Conservation (phyloP, 2,797 vertebrate species). For the Lepilemur septentrionalis region DNA sequence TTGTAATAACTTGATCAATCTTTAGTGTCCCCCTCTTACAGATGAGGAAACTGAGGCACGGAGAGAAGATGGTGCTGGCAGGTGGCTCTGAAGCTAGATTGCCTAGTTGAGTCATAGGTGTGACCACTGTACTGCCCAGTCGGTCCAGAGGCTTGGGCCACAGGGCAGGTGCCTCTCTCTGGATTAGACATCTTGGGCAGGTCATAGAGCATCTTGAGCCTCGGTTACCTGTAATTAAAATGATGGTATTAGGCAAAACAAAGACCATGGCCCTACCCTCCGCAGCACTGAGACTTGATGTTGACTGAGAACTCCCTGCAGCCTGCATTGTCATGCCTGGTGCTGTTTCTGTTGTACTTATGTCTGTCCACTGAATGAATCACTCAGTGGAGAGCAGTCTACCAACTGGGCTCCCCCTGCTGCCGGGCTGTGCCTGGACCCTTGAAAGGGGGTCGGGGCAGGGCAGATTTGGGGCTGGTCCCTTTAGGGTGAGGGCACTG, state of each 20-base stretch:
- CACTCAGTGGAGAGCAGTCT: not conserved
- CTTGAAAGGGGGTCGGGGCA: not conserved
- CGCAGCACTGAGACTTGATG: not conserved
- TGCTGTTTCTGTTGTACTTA: not conserved
- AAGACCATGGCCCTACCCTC: not conserved
- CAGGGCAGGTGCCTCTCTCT: not conserved
- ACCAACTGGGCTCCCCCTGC: too few species aligned
- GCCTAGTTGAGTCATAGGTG: not conserved
- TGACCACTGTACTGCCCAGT: not conserved
- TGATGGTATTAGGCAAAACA: not conserved
- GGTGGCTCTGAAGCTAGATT: not conserved
- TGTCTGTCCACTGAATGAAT: not conserved
- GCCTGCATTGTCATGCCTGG: accelerated
- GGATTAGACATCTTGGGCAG: not conserved
- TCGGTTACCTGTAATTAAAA: not conserved
- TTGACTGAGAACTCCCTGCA: not conserved
- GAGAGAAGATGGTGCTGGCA: too few species aligned
- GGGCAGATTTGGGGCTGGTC: not conserved
- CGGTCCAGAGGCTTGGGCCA: not conserved
- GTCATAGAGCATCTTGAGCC: not conserved
- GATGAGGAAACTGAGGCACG: not conserved
- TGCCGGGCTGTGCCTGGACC: not conserved
- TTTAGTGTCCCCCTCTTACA: not conserved
- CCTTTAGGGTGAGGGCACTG: not conserved
- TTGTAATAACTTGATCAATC: accelerated